Percentiles rank a stretch among this genome's conserved stretches.
These are phyloP conservation scores for Balaenoptera acutorostrata DNA, from an alignment of 2,113 vertebrate species.

Conservation along the genomic window DNA sequence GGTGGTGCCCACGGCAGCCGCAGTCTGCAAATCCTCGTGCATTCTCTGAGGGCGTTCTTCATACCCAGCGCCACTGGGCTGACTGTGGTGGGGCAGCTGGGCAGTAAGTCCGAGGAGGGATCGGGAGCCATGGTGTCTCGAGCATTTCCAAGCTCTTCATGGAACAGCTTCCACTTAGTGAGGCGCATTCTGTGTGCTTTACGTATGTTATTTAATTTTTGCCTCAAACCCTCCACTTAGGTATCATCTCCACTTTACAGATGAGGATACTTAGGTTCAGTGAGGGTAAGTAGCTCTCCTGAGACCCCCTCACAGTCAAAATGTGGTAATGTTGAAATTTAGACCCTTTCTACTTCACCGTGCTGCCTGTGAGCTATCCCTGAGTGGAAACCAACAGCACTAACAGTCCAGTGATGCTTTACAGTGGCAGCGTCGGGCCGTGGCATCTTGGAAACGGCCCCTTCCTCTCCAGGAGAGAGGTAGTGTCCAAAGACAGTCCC, in stretches of 20 bases:
- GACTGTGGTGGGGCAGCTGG: neutral
- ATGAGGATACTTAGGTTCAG: neutral
- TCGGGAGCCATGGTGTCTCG: too few species aligned
- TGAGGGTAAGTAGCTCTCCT: neutral
- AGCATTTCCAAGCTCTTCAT: neutral
- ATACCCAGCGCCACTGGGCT: neutral
- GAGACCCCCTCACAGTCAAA: neutral
- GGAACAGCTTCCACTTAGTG: neutral
- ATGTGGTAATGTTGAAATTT: neutral
- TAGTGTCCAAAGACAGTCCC: neutral
- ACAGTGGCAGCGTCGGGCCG: rapidly evolving
- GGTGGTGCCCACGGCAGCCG: neutral
- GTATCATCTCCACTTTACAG: neutral
- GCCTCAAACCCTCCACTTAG: neutral
- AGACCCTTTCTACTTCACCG: neutral
- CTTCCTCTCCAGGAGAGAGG: neutral
- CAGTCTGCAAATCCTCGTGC: neutral
- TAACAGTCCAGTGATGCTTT: neutral
- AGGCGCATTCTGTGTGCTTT: neutral
- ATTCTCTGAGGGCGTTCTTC: neutral
- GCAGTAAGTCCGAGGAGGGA: neutral
- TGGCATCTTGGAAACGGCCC: neutral
- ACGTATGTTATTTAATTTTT: neutral
- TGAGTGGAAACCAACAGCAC: rapidly evolving
- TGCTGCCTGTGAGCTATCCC: neutral